These are phyloP conservation scores for Frankliniella intonsa DNA, from an alignment of 2,888 invertebrate genomes.

Conservation along the genomic window DNA sequence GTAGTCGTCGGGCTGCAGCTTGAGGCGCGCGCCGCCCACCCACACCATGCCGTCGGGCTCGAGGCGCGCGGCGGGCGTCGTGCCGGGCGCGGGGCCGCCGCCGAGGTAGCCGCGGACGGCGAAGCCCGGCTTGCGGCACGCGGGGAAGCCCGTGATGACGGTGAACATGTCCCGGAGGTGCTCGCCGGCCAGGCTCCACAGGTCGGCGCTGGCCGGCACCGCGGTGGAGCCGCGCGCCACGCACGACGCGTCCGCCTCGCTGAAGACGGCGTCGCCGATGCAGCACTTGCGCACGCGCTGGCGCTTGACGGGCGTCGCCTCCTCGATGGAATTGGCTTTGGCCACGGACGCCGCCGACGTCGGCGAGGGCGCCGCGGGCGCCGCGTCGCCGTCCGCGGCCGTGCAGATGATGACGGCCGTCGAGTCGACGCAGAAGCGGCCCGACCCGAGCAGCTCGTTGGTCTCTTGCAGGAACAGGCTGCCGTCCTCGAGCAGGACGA, in stretches of 20 bases:
- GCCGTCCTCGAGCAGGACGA: constrained; percentile 59
- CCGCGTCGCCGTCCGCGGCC: constrained; percentile 41
- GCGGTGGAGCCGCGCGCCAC: constrained; percentile 37
- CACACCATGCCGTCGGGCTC: constrained; percentile 43
- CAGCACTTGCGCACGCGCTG: constrained; percentile 60
- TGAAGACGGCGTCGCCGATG: constrained; percentile 58
- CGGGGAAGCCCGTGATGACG: constrained; percentile 33
- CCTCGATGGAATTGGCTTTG: constrained; percentile 18
- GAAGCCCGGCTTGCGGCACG: constrained; percentile 28
- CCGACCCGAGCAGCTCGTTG: constrained; percentile 49
- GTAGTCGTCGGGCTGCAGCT: constrained; percentile 41
- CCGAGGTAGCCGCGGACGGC: neutral
- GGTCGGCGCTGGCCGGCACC: constrained; percentile 35
- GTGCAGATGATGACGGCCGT: constrained; percentile 60
- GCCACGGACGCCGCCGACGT: constrained; percentile 41
- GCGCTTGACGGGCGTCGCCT: neutral
- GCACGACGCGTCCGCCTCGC: constrained; percentile 53
- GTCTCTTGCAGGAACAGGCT: constrained; percentile 54
- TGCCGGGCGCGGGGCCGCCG: constrained; percentile 48
- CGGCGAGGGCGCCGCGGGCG: constrained; percentile 38
- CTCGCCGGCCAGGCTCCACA: neutral
- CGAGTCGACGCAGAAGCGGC: constrained; percentile 63
- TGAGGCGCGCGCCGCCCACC: constrained; percentile 36
- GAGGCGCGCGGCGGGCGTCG: constrained; percentile 49
- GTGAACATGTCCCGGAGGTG: neutral